Evolutionary conservation across 2,888 invertebrate genomes (phyloP), one percentile per base, ranked within the genome.

Genomic region (Pseudoips prasinana): DNA sequence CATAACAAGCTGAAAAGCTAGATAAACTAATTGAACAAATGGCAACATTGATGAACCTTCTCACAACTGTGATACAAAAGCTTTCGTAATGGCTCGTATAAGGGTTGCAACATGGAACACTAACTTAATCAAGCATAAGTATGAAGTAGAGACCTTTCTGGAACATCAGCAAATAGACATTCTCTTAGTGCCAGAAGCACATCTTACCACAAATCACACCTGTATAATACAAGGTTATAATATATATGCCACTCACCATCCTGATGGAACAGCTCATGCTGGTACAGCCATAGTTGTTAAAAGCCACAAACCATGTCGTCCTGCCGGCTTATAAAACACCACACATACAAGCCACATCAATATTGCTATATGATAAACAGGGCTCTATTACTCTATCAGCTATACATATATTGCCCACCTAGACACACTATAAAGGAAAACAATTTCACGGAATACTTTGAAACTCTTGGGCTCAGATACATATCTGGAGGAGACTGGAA

Each of bases 401-500:
- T n/a, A n/a, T n/a, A n/a, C n/a, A 18, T 37, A 4, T 41, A 41
- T 18, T 41, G 40, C 7, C 33, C 27, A 1, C 32, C 40, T 0
- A 36, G 23, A 10, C 40, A 33, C 8, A 29, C 8, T n/a, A 1
- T 36, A n/a, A 22, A 9, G 7, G 29, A 29, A 10, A 10, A 33
- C 3, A 1, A 1, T 8, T 26, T 26, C 4, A 23, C 10, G 9
- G 7, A 8, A 3, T 27, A 3, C 8, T 27, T 23, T 7, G 27
- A 17, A 22, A 33, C 10, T 3, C 10, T 33, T 9, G 22, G 22
- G 3, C 10, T n/a, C 0, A 26, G 26, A 10, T 33, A 26, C 10
- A 20, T 44, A 10, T 30, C 30, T 28, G 39, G 29, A 6, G 44
- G 37, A 0, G 39, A 37, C 11, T 40, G 34, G 39, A 44, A 40